phyloP scores from a whole-genome alignment of 92 coral and sea anemone species.

The Plumapathes pennacea region DNA sequence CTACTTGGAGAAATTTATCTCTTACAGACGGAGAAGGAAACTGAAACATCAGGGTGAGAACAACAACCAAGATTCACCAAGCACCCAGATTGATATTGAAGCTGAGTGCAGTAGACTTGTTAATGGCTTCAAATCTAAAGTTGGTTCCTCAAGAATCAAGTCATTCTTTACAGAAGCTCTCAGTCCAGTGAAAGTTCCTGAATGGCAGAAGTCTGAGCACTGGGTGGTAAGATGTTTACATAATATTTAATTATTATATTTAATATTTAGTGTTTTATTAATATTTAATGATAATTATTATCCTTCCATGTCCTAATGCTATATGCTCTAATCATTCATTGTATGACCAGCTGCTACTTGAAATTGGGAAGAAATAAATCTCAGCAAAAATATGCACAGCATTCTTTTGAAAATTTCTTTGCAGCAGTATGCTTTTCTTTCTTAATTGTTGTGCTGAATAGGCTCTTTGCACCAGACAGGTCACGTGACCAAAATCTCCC shows the following conservation, averaged over 20 bases:
- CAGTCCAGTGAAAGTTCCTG: slow-evolving; percentile 79
- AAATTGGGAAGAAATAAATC: no score
- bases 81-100: slow-evolving; percentile 8
- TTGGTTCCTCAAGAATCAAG: slow-evolving; percentile 65
- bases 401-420: no score
- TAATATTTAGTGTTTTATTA: background rate
- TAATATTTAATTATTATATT: background rate
- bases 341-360: no score
- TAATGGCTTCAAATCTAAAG: slow-evolving; percentile 59
- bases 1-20: slow-evolving; percentile 26
- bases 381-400: no score
- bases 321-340: background rate
- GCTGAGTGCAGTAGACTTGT: slow-evolving; percentile 74
- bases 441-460: no score
- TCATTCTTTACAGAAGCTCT: slow-evolving; percentile 66
- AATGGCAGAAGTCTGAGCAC: slow-evolving; percentile 87
- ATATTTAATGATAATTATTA: no score
- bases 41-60: slow-evolving; percentile 1
- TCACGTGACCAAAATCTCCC: no score
- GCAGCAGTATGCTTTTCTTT: no score
- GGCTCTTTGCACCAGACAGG: no score
- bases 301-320: background rate
- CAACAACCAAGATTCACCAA: background rate
- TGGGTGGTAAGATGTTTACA: slow-evolving; percentile 80
- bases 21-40: slow-evolving; percentile 8